A percentile compares a stretch with the other conserved stretches of the same genome.
Conservation (phyloP, 2,113 vertebrate genomes). For the Platysteira castanea region DNA sequence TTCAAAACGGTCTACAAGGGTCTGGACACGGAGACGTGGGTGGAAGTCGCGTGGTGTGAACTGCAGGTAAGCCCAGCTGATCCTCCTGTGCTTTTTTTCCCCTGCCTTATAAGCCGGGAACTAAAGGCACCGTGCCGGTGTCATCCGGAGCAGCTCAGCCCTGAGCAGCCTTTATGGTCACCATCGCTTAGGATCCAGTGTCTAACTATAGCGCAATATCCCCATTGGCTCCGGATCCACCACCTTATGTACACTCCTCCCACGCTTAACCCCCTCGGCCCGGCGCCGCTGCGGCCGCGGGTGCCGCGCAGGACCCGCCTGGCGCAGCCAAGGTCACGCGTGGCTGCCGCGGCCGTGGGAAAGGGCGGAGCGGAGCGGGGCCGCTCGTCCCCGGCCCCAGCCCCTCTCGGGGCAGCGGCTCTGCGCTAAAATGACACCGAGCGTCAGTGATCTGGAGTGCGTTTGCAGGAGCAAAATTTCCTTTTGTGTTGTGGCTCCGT, state of each 20-base stretch:
- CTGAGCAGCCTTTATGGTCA: constrained; percentile 40
- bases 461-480: neutral
- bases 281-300: neutral
- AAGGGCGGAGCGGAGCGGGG: neutral
- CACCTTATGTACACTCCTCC: constrained; percentile 57
- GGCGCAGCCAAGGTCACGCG: neutral
- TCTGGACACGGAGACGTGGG: constrained; percentile 97
- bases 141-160: neutral
- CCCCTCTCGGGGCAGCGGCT: neutral
- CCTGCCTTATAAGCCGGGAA: neutral
- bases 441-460: rapidly evolving
- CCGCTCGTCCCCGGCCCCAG: neutral
- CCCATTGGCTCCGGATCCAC: constrained; percentile 38
- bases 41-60: constrained; percentile 98
- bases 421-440: rapidly evolving
- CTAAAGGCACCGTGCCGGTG: neutral
- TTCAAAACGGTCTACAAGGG: constrained; percentile 99
- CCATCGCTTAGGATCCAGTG: constrained; percentile 24
- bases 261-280: constrained; percentile 32
- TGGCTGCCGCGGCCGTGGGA: neutral
- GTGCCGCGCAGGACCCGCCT: neutral
- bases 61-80: constrained; percentile 85
- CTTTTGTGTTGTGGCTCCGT: neutral
- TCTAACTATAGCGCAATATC: constrained; percentile 62
- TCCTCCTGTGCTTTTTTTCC: neutral